phyloP scores from a whole-genome alignment of 1,140 invertebrate genomes.

The Nomia melanderi region DNA sequence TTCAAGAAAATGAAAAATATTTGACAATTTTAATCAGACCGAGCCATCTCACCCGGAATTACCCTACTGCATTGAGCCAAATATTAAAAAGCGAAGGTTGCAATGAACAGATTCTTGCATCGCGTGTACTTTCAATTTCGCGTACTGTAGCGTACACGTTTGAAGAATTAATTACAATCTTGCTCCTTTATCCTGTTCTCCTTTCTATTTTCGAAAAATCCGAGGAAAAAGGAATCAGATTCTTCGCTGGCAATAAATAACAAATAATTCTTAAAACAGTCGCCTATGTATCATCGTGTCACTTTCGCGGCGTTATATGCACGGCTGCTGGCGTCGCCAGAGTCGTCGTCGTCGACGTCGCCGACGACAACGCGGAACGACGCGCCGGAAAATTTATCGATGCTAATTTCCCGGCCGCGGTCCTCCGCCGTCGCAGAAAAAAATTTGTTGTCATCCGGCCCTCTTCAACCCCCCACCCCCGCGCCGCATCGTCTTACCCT shows the following conservation, averaged over 20 bases:
- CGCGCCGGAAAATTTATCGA: constrained; percentile 80
- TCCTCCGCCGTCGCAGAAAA: constrained; percentile 69
- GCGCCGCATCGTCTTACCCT: constrained; percentile 46
- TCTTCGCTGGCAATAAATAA: constrained; percentile 75
- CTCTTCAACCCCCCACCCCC: constrained; percentile 35
- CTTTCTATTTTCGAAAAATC: neutral
- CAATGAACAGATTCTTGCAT: no score
- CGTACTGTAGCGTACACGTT: no score
- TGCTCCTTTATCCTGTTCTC: no score
- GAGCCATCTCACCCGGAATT: no score
- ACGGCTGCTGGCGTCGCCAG: constrained; percentile 28
- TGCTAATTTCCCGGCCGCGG: constrained; percentile 80
- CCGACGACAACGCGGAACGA: constrained; percentile 65
- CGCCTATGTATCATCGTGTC: constrained; percentile 80
- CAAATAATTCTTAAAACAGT: constrained; percentile 81
- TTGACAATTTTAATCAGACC: no score
- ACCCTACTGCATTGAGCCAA: no score
- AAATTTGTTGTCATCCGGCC: constrained; percentile 74
- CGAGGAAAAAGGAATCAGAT: constrained; percentile 22
- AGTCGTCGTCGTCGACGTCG: constrained; percentile 42
- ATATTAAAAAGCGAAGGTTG: no score
- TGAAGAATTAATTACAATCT: no score
- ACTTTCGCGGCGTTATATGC: constrained; percentile 72
- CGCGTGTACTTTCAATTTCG: no score
- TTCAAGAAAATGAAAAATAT: no score